phyloP scores from a whole-genome alignment of 2,888 invertebrate species.

The Harpalus rubripes region DNA sequence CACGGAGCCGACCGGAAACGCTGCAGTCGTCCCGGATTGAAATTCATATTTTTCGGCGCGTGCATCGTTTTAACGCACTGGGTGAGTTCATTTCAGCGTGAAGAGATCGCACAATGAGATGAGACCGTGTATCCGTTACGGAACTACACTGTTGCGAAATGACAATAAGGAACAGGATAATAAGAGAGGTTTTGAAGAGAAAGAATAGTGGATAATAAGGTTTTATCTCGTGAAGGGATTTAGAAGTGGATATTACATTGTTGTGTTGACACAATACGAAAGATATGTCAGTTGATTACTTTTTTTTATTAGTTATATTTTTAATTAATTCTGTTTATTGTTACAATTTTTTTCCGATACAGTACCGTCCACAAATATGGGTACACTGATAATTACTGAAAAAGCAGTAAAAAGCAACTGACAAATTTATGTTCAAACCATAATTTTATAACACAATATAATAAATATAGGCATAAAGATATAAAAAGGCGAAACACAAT shows the following conservation, averaged over 20 bases:
- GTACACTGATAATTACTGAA: too few relatives aligned
- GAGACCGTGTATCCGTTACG: conserved; percentile 47
- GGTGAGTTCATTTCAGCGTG: background rate
- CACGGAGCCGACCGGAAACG: conserved; percentile 34
- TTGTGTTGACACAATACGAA: background rate
- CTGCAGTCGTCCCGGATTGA: conserved; percentile 48
- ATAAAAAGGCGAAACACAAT: too few relatives aligned
- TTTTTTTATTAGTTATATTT: too few relatives aligned
- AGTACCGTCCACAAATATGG: too few relatives aligned
- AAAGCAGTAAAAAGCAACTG: too few relatives aligned
- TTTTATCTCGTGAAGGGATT: conserved; percentile 31
- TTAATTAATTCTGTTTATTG: too few relatives aligned
- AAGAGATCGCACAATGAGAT: conserved; percentile 49
- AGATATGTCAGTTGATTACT: background rate
- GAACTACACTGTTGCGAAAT: conserved; percentile 16
- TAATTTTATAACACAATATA: too few relatives aligned
- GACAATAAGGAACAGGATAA: conserved; percentile 48
- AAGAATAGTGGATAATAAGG: conserved; percentile 48
- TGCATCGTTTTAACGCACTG: conserved; percentile 56
- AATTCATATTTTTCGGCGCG: conserved; percentile 62
- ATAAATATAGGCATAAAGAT: too few relatives aligned
- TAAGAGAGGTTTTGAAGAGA: conserved; percentile 20
- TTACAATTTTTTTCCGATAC: too few relatives aligned
- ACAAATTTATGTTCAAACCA: too few relatives aligned
- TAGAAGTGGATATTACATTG: background rate